These are phyloP conservation scores for Gorsachius magnificus DNA, from an alignment of 2,797 vertebrate genomes.

Conservation along the genomic window DNA sequence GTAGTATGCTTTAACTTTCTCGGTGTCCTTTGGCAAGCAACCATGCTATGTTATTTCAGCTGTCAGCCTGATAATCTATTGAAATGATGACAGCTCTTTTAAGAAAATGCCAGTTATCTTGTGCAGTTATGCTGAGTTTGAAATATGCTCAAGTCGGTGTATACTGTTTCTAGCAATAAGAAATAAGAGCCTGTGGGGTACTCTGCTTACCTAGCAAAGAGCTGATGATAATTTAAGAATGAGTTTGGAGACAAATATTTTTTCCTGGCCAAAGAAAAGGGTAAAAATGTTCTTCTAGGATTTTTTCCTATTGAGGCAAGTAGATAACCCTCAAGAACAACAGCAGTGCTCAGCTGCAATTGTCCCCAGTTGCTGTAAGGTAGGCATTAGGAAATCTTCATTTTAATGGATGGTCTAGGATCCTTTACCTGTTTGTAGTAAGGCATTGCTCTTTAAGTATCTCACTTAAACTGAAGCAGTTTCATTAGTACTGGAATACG, in stretches of 20 bases:
- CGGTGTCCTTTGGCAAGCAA: not conserved
- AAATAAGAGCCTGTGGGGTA: not conserved
- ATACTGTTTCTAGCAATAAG: not conserved
- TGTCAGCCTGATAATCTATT: not conserved
- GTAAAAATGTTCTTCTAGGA: not conserved
- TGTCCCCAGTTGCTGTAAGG: not conserved
- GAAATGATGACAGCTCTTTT: not conserved
- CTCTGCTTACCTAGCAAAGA: not conserved
- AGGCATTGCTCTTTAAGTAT: not conserved
- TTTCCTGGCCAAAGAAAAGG: not conserved
- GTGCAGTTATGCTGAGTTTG: not conserved
- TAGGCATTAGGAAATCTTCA: not conserved
- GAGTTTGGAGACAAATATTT: not conserved
- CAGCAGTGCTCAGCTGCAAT: not conserved
- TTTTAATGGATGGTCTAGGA: not conserved
- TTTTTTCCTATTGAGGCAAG: not conserved
- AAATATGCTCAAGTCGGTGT: not conserved
- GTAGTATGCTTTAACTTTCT: not conserved
- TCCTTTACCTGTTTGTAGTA: not conserved
- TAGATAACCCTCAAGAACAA: not conserved
- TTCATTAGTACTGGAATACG: not conserved
- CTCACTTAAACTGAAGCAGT: not conserved
- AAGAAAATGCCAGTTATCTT: not conserved
- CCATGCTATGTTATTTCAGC: not conserved
- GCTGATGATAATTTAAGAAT: not conserved